Base-by-base conservation (phyloP, 2,113 vertebrate genomes). In the Misgurnus mizolepis region DNA sequence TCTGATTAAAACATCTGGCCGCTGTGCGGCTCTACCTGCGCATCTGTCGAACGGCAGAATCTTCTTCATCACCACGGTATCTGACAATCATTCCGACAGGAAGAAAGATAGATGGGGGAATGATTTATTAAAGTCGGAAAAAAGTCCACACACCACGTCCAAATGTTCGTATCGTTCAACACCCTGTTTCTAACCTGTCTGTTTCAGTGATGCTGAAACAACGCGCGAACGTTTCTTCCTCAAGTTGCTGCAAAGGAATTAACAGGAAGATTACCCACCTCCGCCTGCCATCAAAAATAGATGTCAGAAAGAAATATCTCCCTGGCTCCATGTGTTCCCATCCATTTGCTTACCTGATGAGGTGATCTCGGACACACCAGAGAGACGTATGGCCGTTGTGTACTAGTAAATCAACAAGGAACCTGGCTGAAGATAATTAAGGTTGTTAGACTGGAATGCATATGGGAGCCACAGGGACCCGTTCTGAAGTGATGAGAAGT, bases 121-220 rank as follows among this genome's bases (percentile, higher is more conserved):
- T 85, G 84, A 87, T 87, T 88, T 88, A 87, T 87, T 85, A 73
- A 81, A 58, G 68, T 40, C 75, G 78, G 50, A 75, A 74, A 75
- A 73, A 11, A 67, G 61, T 58, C 41, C n/a, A 17, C 49, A 47
- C 43, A 49, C 70, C 68, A 22, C 4, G 55, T 65, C 75, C 72
- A 45, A 65, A 41, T 47, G 14, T 64, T 43, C 45, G 40, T 80
- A 79, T 72, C 72, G 67, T 85, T 82, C 77, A 62, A 55, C 40
- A 56, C 11, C 14, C 3, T 58, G 79, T 66, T 60, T 67, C 75
- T 56, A 64, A 41, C 75, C 76, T 66, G 69, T 71, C 27, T 39
- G 5, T 43, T 80, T 64, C 27, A 22, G 58, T 40, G 67, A 62
- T 76, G 67, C 81, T 40, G 47, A 65, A 40, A 50, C 7, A 7